Conservation (phyloP, 2,113 vertebrate species). For the Scalopus aquaticus region DNA sequence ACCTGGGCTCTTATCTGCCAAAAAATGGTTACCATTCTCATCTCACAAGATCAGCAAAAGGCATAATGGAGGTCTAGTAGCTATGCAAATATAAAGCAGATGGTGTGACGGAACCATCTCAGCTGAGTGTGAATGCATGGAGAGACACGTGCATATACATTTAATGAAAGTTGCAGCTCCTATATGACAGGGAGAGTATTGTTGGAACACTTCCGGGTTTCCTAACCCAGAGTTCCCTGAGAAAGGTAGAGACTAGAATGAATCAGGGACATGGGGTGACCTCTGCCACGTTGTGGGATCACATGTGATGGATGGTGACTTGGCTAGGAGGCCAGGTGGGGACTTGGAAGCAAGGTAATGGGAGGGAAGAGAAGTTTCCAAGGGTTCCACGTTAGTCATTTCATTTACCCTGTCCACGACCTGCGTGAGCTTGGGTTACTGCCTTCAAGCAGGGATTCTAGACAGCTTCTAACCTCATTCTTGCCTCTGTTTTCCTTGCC, state of each 20-base stretch:
- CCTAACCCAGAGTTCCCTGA: background rate
- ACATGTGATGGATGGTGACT: background rate
- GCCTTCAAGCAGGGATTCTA: background rate
- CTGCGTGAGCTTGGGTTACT: background rate
- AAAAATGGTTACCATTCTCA: background rate
- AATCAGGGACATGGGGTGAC: background rate
- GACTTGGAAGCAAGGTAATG: background rate
- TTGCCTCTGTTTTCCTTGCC: background rate
- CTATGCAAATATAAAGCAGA: background rate
- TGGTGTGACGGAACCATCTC: background rate
- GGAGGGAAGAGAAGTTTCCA: background rate
- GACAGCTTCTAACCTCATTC: background rate
- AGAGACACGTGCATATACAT: background rate
- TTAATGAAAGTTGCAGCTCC: background rate
- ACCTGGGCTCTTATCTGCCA: background rate
- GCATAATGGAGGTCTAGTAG: constrained; percentile 14
- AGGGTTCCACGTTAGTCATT: background rate
- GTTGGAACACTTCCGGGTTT: background rate
- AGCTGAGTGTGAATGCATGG: background rate
- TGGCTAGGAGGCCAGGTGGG: background rate
- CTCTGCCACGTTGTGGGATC: background rate
- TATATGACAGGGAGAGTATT: background rate
- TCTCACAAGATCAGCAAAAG: constrained; percentile 2
- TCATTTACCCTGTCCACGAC: background rate
- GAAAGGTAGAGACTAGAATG: background rate